phyloP scores from a whole-genome alignment of 2,888 invertebrate genomes.

The Physocephala rufipes region DNA sequence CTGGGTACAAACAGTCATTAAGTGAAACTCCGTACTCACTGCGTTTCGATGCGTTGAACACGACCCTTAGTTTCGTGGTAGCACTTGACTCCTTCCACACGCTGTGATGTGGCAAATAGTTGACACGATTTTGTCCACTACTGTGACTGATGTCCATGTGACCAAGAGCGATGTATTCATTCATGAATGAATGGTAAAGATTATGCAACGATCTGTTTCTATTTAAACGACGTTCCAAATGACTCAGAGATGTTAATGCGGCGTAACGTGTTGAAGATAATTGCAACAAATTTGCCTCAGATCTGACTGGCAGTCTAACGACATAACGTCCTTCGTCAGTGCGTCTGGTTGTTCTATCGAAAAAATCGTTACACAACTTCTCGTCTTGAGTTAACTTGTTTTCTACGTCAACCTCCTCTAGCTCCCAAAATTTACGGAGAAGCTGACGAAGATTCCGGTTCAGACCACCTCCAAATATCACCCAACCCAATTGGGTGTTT shows the following conservation, averaged over 20 bases:
- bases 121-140: conserved; percentile 40
- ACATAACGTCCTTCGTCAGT: background rate
- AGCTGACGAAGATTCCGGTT: background rate
- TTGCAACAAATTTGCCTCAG: background rate
- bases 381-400: background rate
- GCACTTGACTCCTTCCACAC: conserved; percentile 47
- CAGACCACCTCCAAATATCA: background rate
- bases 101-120: conserved; percentile 48
- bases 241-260: background rate
- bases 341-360: background rate
- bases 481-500: no score
- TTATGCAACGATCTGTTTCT: background rate
- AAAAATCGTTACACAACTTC: background rate
- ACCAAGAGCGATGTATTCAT: background rate
- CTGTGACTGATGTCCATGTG: background rate
- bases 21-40: conserved; percentile 40
- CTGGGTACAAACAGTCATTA: conserved; percentile 39
- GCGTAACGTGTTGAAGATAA: no score
- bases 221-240: background rate
- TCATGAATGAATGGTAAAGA: background rate
- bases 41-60: conserved; percentile 50
- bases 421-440: background rate
- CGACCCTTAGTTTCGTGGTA: conserved; percentile 46
- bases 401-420: background rate
- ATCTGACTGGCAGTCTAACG: background rate